These are phyloP conservation scores for Laticauda laticaudata DNA, from an alignment of 2,113 vertebrate genomes.

Conservation along the genomic window DNA sequence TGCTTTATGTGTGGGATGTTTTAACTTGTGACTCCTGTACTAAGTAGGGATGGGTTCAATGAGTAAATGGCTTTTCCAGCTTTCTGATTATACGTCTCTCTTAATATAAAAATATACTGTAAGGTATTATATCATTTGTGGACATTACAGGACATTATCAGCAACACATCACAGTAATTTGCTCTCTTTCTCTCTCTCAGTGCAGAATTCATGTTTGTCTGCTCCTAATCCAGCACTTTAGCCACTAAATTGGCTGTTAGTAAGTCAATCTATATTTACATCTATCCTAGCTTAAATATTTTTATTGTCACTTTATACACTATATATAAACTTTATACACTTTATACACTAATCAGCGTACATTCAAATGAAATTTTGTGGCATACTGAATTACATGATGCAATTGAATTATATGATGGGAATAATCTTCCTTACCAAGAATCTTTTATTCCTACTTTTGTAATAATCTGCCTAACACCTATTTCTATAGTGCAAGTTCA, in stretches of 20 bases:
- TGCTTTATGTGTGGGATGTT: not conserved
- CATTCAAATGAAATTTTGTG: too few species aligned
- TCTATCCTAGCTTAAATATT: not conserved
- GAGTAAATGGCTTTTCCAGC: not conserved
- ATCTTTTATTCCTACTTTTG: not conserved
- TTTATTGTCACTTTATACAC: too few species aligned
- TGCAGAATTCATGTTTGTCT: not conserved
- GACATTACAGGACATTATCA: not conserved
- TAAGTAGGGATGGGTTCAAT: not conserved
- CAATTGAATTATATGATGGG: not conserved
- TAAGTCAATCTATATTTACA: not conserved
- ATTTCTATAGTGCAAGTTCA: not conserved
- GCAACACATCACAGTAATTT: not conserved
- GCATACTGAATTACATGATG: too few species aligned
- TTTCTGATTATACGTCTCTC: not conserved
- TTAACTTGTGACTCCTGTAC: not conserved
- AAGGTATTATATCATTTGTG: not conserved
- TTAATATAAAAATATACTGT: not conserved
- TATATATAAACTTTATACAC: too few species aligned
- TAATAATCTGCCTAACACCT: not conserved
- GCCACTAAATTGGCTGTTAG: not conserved
- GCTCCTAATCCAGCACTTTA: not conserved
- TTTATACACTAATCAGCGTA: too few species aligned
- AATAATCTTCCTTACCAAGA: not conserved
- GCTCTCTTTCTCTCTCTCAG: not conserved